Base-by-base conservation (phyloP, 2,888 invertebrate species). In the Drosophila lutescens region DNA sequence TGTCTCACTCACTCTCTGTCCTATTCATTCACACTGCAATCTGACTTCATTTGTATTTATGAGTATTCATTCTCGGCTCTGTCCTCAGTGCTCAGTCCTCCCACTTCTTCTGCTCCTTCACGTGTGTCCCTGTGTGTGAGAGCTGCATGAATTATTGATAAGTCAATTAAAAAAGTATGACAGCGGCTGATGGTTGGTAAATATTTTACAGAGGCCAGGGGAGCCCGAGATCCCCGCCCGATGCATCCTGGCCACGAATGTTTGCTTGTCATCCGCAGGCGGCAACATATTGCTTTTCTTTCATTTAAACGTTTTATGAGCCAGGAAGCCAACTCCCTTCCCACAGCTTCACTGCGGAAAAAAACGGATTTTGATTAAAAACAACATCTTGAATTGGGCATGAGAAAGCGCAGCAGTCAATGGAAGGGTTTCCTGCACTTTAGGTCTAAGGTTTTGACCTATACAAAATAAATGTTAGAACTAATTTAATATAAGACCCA, bases 121-220 rank as follows among this genome's bases (percentile, higher is more conserved):
- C 51, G 34, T 51, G 34, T 50, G 41, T 61, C 9, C 10, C 38
- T 72, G 41, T 60, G n/a, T 60, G 54, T 59, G 26, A 9, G 46
- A 55, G 67, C 44, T 50, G 74, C 80, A 88, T 90, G 88, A 90
- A 90, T 90, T 89, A 89, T 86, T 88, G 80, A 90, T 89, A 87
- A 90, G 86, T 89, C 90, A 91, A 91, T 91, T 90, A 91, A 91
- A 89, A 89, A 87, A 80, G 79, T 80, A 88, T 79, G 79, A 80
- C 82, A 80, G 79, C 80, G 77, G 71, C 83, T 82, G 89, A 79
- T 80, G 80, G 78, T 76, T 77, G 77, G 78, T 88, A 87, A 90
- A 90, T 90, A 90, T 89, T 90, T 89, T 75, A 82, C 79, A 57
- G 56, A 60, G 53, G 50, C 47, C 44, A 70, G 43, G 10, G 12